Evolutionary conservation across 2,888 invertebrate genomes (phyloP).

Genomic region (Deroplatys truncata): DNA sequence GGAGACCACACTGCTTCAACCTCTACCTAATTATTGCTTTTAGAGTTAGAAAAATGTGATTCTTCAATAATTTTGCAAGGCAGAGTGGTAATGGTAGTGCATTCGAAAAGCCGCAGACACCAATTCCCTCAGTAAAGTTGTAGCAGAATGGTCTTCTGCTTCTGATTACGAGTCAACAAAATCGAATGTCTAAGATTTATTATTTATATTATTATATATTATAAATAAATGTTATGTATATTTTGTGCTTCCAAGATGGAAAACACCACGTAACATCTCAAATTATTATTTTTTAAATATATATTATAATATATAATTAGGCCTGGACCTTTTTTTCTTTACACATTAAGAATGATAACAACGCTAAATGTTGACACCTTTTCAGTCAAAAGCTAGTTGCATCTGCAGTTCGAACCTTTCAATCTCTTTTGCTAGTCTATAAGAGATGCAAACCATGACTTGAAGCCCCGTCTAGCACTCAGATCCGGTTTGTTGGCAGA

Average conservation of each 20-base stretch:
- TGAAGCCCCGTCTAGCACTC: background rate
- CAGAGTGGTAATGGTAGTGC: constrained; percentile 24
- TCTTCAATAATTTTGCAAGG: constrained; percentile 29
- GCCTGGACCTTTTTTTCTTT: constrained; percentile 36
- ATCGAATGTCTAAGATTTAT: constrained; percentile 29
- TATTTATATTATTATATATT: constrained; percentile 27
- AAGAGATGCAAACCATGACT: background rate
- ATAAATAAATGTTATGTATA: constrained; percentile 27
- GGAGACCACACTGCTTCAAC: constrained; percentile 30
- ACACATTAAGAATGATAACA: constrained; percentile 34
- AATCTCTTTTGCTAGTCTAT: background rate
- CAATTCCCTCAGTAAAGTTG: constrained; percentile 11
- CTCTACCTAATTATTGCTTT: constrained; percentile 32
- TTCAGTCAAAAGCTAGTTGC: constrained; percentile 33
- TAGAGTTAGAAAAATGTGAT: constrained; percentile 25
- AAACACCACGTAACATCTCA: constrained; percentile 26
- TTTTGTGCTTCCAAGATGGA: constrained; percentile 22
- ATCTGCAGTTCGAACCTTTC: constrained; percentile 2
- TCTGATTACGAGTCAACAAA: constrained; percentile 28
- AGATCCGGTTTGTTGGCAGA: constrained; percentile 19
- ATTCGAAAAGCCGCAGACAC: constrained; percentile 6
- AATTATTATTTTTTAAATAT: constrained; percentile 30
- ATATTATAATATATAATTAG: constrained; percentile 37
- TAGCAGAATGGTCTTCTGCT: constrained; percentile 26
- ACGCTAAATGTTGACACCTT: constrained; percentile 33